These are phyloP conservation scores for Centropus unirufus DNA, from an alignment of 2,113 vertebrate genomes.

Conservation along the genomic window DNA sequence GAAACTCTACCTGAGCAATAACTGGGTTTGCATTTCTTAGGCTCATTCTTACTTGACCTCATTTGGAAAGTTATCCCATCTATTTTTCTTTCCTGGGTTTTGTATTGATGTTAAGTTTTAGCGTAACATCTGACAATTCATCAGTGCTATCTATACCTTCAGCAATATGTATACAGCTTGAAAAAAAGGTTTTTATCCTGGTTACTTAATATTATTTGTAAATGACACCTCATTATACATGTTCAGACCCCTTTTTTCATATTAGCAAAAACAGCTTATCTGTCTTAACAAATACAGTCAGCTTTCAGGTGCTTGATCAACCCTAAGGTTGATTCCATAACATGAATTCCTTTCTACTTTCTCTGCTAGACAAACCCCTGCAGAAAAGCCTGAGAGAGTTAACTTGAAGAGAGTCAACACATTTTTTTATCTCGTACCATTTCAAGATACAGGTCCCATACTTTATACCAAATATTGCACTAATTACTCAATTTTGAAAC, in stretches of 20 bases:
- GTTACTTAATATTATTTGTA: neutral
- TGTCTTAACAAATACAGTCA: neutral
- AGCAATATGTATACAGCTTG: neutral
- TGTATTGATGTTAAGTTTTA: neutral
- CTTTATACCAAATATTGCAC: neutral
- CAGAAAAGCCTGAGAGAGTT: neutral
- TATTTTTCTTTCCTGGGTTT: fast-evolving
- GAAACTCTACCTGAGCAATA: neutral
- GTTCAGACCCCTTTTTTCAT: fast-evolving
- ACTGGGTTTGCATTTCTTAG: neutral
- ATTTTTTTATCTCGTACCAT: neutral
- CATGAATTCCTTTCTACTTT: neutral
- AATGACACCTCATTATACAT: fast-evolving
- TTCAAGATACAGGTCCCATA: neutral
- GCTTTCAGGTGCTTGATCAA: neutral
- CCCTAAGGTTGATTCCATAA: neutral
- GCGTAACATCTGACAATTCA: neutral
- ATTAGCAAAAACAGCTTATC: neutral
- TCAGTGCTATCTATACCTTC: neutral
- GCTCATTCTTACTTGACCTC: neutral
- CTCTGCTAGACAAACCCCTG: fast-evolving
- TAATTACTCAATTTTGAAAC: neutral
- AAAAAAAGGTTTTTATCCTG: neutral
- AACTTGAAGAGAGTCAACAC: neutral
- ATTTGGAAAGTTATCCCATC: neutral